Conservation (phyloP, 2,797 vertebrate species). For the Premnoplex brunnescens region DNA sequence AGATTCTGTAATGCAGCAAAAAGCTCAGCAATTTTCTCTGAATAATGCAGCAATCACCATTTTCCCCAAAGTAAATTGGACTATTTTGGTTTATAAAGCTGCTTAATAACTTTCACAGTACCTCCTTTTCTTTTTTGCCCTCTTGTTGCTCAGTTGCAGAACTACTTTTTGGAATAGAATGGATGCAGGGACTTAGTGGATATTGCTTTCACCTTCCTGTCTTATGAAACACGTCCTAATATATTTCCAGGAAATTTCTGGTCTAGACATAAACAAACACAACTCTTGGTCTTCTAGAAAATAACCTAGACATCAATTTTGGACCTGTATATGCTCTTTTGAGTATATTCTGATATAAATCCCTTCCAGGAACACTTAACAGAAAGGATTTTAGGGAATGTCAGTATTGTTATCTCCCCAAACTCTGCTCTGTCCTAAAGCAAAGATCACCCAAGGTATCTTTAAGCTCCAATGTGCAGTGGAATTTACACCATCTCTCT, state of each 20-base stretch:
- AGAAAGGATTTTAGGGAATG: background rate
- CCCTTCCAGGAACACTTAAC: background rate
- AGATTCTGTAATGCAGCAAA: background rate
- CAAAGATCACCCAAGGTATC: background rate
- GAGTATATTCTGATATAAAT: background rate
- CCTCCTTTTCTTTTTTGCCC: background rate
- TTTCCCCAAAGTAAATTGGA: background rate
- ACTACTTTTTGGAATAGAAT: background rate
- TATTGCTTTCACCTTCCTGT: background rate
- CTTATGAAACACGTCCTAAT: background rate
- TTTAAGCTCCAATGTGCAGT: background rate
- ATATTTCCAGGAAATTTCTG: background rate
- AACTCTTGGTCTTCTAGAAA: background rate
- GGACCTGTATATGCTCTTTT: background rate
- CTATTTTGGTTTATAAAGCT: conserved; percentile 25
- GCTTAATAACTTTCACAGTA: conserved; percentile 3
- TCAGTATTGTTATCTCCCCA: background rate
- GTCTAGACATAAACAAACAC: background rate
- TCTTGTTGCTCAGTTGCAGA: background rate
- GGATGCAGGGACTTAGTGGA: background rate
- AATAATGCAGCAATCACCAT: conserved; percentile 43
- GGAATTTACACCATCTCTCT: background rate
- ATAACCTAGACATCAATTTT: background rate
- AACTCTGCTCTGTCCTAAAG: background rate
- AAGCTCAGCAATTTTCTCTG: conserved; percentile 25